These are phyloP conservation scores for Coptotermes formosanus DNA, from an alignment of 1,140 invertebrate genomes.

Conservation along the genomic window DNA sequence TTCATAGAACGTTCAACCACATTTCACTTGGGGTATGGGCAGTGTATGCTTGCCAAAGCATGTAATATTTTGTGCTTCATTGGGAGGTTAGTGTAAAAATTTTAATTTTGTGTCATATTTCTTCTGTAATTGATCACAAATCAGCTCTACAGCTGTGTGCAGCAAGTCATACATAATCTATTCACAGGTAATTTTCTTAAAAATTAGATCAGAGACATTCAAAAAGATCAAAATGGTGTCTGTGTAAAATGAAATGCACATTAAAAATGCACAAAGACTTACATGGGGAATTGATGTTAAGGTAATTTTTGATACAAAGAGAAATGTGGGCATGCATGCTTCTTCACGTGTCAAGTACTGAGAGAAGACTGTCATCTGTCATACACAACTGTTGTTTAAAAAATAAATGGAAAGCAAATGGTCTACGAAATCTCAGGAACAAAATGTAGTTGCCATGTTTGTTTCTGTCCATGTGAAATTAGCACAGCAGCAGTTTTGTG, in stretches of 20 bases:
- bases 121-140: slow-evolving; percentile 8
- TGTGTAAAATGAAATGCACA: background rate
- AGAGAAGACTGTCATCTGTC: slow-evolving; percentile 2
- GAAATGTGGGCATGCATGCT: slow-evolving; percentile 20
- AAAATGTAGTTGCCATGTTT: slow-evolving; percentile 30
- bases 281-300: slow-evolving; percentile 12
- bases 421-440: slow-evolving; percentile 32
- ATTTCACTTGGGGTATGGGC: background rate
- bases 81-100: slow-evolving; percentile 4
- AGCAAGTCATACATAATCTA: background rate
- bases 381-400: slow-evolving; percentile 18
- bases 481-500: slow-evolving; percentile 4
- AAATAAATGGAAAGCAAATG: slow-evolving; percentile 24
- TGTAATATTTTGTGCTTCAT: slow-evolving; percentile 14
- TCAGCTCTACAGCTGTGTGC: background rate
- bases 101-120: slow-evolving; percentile 19
- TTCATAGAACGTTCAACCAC: background rate
- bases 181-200: slow-evolving; percentile 20
- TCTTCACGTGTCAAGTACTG: slow-evolving; percentile 14
- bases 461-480: slow-evolving; percentile 26
- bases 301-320: slow-evolving; percentile 12
- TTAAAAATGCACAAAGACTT: slow-evolving; percentile 21
- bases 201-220: background rate
- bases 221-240: background rate
- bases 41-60: slow-evolving; percentile 15